phyloP scores from a whole-genome alignment of 2,797 vertebrate species.

The Enteromius afrohamiltoni region DNA sequence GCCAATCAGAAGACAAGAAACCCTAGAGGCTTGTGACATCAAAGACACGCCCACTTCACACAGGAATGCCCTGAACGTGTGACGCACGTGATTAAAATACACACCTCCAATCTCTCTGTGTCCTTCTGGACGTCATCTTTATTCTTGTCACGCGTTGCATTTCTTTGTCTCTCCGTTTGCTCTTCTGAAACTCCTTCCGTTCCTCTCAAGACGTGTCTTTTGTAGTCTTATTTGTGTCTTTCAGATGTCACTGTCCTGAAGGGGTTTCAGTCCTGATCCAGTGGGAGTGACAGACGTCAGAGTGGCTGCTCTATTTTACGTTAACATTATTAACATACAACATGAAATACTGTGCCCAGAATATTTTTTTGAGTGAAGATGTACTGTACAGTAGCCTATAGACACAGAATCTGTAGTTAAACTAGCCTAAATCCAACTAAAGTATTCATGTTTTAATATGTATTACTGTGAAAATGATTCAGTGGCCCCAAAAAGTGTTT shows the following conservation, averaged over 20 bases:
- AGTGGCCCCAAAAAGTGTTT: neutral
- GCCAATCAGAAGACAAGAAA: conserved; percentile 26
- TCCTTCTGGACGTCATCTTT: neutral
- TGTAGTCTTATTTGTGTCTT: neutral
- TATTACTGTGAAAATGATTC: neutral
- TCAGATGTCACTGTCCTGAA: neutral
- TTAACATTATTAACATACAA: neutral
- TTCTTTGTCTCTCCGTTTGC: neutral
- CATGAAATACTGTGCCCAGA: neutral
- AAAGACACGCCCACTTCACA: neutral
- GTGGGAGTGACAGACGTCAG: neutral
- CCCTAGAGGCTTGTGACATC: conserved; percentile 1
- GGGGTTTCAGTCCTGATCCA: neutral
- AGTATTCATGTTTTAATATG: neutral
- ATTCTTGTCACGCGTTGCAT: neutral
- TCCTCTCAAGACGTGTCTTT: neutral
- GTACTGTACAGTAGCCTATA: neutral
- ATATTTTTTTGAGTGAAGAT: neutral
- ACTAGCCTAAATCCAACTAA: neutral
- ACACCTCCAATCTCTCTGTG: neutral
- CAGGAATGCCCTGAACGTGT: conserved; percentile 8
- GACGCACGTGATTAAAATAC: conserved; percentile 15
- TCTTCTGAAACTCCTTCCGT: neutral
- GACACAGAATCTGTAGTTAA: neutral
- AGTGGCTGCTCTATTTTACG: neutral